Evolutionary conservation across 2,113 vertebrate genomes (phyloP).

Genomic region (Tenebrosternarchus preto): DNA sequence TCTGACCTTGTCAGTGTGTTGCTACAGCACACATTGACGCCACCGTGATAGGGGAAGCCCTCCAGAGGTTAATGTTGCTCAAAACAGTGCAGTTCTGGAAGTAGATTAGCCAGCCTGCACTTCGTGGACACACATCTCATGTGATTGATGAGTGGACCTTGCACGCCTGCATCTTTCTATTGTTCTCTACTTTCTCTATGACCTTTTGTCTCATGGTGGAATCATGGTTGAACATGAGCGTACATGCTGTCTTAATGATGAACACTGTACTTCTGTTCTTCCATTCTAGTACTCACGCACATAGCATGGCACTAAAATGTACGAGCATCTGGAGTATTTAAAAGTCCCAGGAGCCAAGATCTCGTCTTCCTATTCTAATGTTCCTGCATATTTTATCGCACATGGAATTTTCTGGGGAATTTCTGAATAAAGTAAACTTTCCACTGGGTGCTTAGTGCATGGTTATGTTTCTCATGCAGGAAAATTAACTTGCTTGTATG

Average conservation of each 20-base stretch:
- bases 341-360: background rate
- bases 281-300: background rate
- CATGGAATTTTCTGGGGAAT: background rate
- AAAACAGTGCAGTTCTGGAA: conserved; percentile 6
- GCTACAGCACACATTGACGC: background rate
- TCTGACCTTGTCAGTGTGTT: conserved; percentile 1
- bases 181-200: background rate
- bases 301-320: too few relatives aligned
- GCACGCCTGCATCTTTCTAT: background rate
- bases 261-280: background rate
- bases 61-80: conserved; percentile 1
- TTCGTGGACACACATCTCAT: conserved; percentile 26
- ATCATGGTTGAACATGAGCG: conserved; percentile 14
- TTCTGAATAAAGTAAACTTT: conserved; percentile 1
- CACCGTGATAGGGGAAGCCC: background rate
- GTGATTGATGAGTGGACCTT: conserved; percentile 10
- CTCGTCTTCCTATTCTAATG: background rate
- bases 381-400: background rate
- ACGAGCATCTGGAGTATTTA: background rate
- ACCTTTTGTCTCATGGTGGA: background rate
- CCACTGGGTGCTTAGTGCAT: background rate
- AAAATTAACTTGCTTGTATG: conserved; percentile 23
- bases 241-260: background rate
- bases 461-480: background rate
- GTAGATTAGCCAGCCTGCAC: conserved; percentile 5